Conservation (phyloP, 2,113 vertebrate species). For the Silurus asotus region DNA sequence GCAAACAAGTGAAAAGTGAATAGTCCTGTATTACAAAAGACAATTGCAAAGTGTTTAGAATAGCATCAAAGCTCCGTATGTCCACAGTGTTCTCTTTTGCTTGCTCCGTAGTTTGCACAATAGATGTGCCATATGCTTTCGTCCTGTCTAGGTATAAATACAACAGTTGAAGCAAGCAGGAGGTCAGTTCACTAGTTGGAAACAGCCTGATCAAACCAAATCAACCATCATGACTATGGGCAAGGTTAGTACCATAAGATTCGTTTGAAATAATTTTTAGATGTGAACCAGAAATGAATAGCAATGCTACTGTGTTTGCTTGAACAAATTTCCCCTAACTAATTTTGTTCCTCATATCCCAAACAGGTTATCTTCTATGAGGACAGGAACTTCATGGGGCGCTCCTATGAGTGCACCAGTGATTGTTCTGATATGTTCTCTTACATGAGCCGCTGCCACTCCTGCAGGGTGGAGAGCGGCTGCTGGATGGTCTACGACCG, state of each 20-base stretch:
- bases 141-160: slow-evolving; percentile 18
- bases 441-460: slow-evolving; percentile 53
- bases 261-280: not conserved
- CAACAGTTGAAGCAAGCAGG: not conserved
- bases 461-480: slow-evolving; percentile 50
- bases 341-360: not conserved
- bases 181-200: slow-evolving; percentile 4
- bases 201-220: not conserved
- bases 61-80: not conserved
- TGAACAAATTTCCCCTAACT: not conserved
- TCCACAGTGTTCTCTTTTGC: slow-evolving; percentile 1
- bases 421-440: slow-evolving; percentile 32
- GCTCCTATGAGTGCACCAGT: slow-evolving; percentile 24
- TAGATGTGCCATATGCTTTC: not conserved
- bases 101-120: slow-evolving; percentile 26
- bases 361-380: slow-evolving; percentile 36
- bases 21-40: not conserved
- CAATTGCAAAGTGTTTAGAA: not conserved
- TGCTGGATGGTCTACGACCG: slow-evolving; percentile 58
- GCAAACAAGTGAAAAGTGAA: not conserved
- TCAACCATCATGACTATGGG: slow-evolving; percentile 1
- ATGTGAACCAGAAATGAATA: not conserved
- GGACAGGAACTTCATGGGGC: slow-evolving; percentile 37
- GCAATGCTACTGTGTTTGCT: not conserved
- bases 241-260: not conserved